Percentiles rank a stretch among this genome's conserved stretches.
Conservation (phyloP, 1,140 invertebrate genomes). For the Papilio aristodemus region DNA sequence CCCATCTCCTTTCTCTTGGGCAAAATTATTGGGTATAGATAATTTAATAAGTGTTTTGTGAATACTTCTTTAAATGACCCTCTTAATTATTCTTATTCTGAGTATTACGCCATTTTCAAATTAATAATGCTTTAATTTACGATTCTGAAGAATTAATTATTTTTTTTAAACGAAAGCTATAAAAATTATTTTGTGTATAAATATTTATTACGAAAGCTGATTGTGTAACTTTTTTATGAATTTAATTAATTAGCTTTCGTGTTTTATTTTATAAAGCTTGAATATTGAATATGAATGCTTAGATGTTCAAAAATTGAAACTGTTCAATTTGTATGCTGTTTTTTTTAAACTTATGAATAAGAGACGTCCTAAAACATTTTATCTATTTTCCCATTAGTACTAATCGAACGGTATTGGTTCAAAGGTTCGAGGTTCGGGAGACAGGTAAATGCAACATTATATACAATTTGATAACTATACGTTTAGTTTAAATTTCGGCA, state of each 20-base stretch:
- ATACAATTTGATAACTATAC: too few relatives aligned
- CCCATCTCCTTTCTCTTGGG: conserved; percentile 45
- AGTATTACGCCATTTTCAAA: not conserved
- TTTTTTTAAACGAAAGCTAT: not conserved
- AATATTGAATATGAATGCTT: conserved; percentile 32
- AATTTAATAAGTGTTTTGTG: conserved; percentile 43
- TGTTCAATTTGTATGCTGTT: conserved; percentile 6
- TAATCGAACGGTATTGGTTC: too few relatives aligned
- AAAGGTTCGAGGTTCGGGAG: too few relatives aligned
- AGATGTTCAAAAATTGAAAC: conserved; percentile 47
- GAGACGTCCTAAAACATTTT: too few relatives aligned
- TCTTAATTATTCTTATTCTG: not conserved
- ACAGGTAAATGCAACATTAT: too few relatives aligned
- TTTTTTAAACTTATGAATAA: too few relatives aligned
- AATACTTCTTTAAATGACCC: conserved; percentile 45
- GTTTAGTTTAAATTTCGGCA: too few relatives aligned
- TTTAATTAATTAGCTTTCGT: conserved; percentile 6
- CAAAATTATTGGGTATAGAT: conserved; percentile 43
- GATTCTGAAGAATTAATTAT: not conserved
- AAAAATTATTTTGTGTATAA: conserved; percentile 11
- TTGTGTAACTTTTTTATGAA: conserved; percentile 35
- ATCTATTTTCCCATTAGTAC: too few relatives aligned
- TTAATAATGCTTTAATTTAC: not conserved
- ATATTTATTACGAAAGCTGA: conserved; percentile 36
- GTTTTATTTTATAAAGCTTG: conserved; percentile 1